Conservation (phyloP, 1,140 invertebrate genomes). For the Hyles vespertilio region DNA sequence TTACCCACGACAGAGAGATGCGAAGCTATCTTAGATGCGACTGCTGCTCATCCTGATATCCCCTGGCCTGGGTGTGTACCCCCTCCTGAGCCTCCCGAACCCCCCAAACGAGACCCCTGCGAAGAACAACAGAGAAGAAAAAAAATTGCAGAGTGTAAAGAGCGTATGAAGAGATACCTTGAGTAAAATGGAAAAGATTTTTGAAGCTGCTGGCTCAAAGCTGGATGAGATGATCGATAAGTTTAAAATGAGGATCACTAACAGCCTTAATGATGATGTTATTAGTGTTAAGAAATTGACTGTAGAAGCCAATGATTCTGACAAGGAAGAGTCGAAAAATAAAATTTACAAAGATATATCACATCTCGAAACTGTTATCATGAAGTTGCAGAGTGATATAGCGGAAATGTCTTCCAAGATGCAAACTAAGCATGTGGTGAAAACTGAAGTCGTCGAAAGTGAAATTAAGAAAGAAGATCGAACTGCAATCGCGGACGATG, state of each 20-base stretch:
- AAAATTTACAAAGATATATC: constrained; percentile 42
- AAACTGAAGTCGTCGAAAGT: not conserved
- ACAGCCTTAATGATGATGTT: constrained; percentile 14
- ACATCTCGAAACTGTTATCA: constrained; percentile 43
- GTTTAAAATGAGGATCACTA: constrained; percentile 9
- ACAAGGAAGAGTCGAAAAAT: constrained; percentile 13
- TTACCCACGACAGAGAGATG: constrained; percentile 38
- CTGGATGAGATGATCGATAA: constrained; percentile 28
- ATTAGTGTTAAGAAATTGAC: constrained; percentile 27
- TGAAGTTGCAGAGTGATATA: constrained; percentile 41
- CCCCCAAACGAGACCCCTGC: constrained; percentile 36
- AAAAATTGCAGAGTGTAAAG: constrained; percentile 38
- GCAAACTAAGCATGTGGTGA: not conserved
- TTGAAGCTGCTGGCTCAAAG: constrained; percentile 4
- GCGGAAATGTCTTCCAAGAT: constrained; percentile 19
- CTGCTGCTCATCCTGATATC: constrained; percentile 29
- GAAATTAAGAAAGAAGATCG: not conserved
- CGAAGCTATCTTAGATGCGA: constrained; percentile 30
- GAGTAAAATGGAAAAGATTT: constrained; percentile 21
- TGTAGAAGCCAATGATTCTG: constrained; percentile 22
- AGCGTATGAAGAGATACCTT: constrained; percentile 41
- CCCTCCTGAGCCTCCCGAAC: constrained; percentile 30
- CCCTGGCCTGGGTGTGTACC: constrained; percentile 42
- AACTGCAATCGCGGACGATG: not conserved
- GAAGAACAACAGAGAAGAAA: constrained; percentile 30